Conservation (phyloP, 2,888 invertebrate genomes). For the Troglohyphantes excavatus region DNA sequence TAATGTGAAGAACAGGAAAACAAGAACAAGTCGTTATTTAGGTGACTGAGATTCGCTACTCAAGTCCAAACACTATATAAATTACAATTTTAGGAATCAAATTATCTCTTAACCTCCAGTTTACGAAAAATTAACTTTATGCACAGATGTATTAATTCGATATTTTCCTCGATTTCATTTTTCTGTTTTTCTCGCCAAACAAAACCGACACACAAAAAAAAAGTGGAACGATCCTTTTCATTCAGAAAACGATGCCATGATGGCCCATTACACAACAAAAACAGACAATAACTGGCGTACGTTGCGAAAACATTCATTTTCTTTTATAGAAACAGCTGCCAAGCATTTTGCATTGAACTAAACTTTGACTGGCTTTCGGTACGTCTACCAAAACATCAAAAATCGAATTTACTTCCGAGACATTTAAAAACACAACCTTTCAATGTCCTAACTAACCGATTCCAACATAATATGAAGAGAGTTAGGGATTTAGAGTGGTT, state of each 20-base stretch:
- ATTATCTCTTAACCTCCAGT: too few species aligned
- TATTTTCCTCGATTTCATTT: background rate
- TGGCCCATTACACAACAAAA: background rate
- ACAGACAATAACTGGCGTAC: background rate
- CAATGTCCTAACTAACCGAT: background rate
- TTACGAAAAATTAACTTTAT: too few species aligned
- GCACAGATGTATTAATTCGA: too few species aligned
- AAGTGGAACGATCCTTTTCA: background rate
- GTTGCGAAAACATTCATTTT: constrained; percentile 18
- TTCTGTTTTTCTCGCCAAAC: background rate
- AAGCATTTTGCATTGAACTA: constrained; percentile 48
- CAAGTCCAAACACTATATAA: too few species aligned
- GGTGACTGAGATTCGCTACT: too few species aligned
- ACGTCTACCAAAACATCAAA: constrained; percentile 65
- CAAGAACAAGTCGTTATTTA: too few species aligned
- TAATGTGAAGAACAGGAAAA: too few species aligned
- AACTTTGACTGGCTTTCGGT: constrained; percentile 56
- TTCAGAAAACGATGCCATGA: constrained; percentile 1
- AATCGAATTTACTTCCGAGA: constrained; percentile 65
- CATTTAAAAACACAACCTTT: background rate
- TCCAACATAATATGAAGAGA: background rate
- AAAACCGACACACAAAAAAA: background rate
- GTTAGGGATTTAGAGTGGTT: too few species aligned
- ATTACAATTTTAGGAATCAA: too few species aligned
- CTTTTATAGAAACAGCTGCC: constrained; percentile 56